Base-by-base conservation (phyloP, 2,888 invertebrate genomes). In the Andrena dorsata region DNA sequence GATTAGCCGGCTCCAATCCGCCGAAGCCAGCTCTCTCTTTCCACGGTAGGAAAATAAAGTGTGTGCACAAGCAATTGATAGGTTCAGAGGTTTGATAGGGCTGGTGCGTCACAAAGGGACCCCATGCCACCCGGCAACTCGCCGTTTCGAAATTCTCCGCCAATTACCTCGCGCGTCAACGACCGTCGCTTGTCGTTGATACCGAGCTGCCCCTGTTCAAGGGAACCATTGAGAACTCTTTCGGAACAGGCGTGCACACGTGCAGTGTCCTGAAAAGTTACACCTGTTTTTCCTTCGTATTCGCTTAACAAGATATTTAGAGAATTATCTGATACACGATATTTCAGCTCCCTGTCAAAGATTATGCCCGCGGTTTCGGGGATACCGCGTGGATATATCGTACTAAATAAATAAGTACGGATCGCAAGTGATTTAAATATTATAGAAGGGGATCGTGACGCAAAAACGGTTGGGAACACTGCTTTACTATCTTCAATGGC, bases 1-100 rank as follows among this genome's bases (percentile, higher is more conserved):
- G 86, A 87, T 83, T 86, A 83, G 56, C 74, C 28, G 65, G 82
- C 69, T 81, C 78, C 87, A 87, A 87, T 84, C 81, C 76, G 66
- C 73, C 75, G 74, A 71, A 76, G 70, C 71, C 74, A 28, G 61
- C 76, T 82, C 87, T 79, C 76, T 69, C 79, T 84, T 84, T 82
- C 82, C 51, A 72, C 10, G 26, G 51, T 41, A 56, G 72, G 49
- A 72, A 86, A 87, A 79, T 82, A 73, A 87, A 70, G 65, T 63
- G 56, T 41, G 69, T 66, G 53, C 28, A 30, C 28, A 16, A 28
- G 49, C 56, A 20, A 28, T 23, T 58, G 70, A 76, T 41, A 28
- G 66, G 47, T 68, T 76, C 41, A 53, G 58, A 49, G 73, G 58
- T 69, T 73, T 75, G 51, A 49, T 65, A 41, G 28, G 23, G 41